Evolutionary conservation across 2,888 invertebrate species (phyloP).

Genomic region (Coecobrya sp.): DNA sequence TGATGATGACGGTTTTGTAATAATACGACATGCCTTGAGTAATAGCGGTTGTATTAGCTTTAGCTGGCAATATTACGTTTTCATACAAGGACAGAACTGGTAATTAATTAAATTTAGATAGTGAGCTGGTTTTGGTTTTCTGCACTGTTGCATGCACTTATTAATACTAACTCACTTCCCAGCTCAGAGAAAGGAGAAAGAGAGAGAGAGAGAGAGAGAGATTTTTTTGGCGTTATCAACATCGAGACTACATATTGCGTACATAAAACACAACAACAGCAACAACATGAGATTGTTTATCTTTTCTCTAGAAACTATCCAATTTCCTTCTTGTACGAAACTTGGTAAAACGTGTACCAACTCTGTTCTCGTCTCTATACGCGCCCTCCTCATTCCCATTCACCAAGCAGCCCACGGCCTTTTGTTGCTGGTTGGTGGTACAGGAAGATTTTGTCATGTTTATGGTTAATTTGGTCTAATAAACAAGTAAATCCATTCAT

Average conservation of each 20-base stretch:
- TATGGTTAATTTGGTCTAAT: not conserved
- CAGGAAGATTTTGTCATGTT: not conserved
- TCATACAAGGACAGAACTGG: not conserved
- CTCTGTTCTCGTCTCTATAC: not conserved
- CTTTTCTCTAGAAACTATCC: conserved; percentile 16
- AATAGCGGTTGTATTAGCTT: not conserved
- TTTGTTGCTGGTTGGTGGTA: not conserved
- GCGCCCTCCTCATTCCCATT: not conserved
- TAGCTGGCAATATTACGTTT: not conserved
- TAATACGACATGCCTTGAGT: not conserved
- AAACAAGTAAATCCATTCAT: conserved; percentile 10
- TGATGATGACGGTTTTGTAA: conserved; percentile 16
- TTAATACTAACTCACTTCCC: not conserved
- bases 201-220: too few species aligned
- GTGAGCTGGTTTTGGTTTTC: not conserved
- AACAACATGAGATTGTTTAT: conserved; percentile 3
- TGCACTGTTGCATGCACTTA: not conserved
- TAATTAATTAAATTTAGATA: conserved; percentile 34
- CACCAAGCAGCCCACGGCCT: not conserved
- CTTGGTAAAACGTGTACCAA: not conserved
- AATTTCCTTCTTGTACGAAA: not conserved
- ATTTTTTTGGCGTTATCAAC: too few species aligned
- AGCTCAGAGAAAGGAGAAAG: too few species aligned
- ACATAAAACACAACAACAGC: not conserved
- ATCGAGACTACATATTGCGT: too few species aligned